Percentiles rank a stretch among this genome's conserved stretches.
Conservation (phyloP, 2,888 invertebrate species). For the Lasiommata megera region DNA sequence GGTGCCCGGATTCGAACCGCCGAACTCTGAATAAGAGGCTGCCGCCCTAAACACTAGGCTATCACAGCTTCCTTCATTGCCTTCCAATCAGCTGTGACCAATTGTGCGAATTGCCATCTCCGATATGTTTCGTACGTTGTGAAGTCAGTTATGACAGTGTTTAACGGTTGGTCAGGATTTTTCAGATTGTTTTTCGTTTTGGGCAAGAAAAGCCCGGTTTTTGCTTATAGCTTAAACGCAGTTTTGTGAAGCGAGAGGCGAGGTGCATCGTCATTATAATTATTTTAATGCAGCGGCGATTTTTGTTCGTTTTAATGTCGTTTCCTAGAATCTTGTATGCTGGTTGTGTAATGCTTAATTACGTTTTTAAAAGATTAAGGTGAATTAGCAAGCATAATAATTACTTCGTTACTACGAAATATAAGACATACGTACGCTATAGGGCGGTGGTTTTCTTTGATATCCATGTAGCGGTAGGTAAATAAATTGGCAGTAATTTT, state of each 20-base stretch:
- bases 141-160: constrained; percentile 33
- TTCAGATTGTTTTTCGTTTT: constrained; percentile 36
- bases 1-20: too few species aligned
- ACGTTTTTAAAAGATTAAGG: not conserved
- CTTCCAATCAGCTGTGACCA: too few species aligned
- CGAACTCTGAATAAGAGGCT: too few species aligned
- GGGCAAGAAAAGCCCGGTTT: constrained; percentile 33
- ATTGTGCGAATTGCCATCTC: constrained; percentile 20
- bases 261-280: constrained; percentile 12
- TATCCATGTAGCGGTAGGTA: not conserved
- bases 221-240: constrained; percentile 18
- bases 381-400: constrained; percentile 1
- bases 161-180: constrained; percentile 33
- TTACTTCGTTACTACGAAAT: not conserved
- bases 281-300: constrained; percentile 15
- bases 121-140: constrained; percentile 8
- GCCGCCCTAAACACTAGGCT: too few species aligned
- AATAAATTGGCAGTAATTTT: too few species aligned
- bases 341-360: constrained; percentile 4
- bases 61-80: too few species aligned
- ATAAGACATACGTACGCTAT: not conserved
- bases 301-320: not conserved
- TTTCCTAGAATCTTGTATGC: constrained; percentile 14
- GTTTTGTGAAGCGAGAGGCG: constrained; percentile 17
- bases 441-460: not conserved